Evolutionary conservation across 2,888 invertebrate species (phyloP).

Genomic region (Caenorhabditis angaria): DNA sequence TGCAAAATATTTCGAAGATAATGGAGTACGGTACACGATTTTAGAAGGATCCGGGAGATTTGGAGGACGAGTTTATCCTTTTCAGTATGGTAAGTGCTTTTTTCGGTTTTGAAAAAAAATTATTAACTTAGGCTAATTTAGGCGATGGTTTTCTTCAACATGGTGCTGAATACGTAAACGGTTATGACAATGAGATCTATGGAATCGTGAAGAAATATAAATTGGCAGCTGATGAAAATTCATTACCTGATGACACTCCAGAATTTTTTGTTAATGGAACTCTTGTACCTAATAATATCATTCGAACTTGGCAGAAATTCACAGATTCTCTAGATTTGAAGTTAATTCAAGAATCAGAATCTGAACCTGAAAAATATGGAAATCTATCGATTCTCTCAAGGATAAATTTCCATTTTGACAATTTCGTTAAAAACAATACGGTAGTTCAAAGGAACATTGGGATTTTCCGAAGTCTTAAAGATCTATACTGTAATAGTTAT

Average conservation of each 20-base stretch:
- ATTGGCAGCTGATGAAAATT: constrained; percentile 15
- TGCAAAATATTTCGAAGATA: constrained; percentile 39
- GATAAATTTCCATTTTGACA: neutral
- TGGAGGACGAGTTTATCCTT: constrained; percentile 63
- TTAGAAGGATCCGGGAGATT: constrained; percentile 59
- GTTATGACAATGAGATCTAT: constrained; percentile 63
- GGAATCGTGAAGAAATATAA: constrained; percentile 45
- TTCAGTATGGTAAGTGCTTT: constrained; percentile 46
- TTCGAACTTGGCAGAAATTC: constrained; percentile 8
- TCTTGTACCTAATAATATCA: no score
- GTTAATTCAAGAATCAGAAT: constrained; percentile 17
- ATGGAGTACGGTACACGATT: constrained; percentile 33
- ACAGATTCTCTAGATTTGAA: neutral
- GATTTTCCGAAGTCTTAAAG: constrained; percentile 2
- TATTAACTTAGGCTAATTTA: no score
- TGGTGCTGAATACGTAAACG: constrained; percentile 68
- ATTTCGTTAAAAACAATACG: neutral
- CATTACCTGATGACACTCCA: constrained; percentile 12
- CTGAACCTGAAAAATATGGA: constrained; percentile 10
- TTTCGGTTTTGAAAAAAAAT: no score
- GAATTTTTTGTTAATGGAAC: constrained; percentile 38
- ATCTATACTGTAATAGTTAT: constrained; percentile 23
- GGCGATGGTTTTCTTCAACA: constrained; percentile 58
- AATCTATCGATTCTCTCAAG: neutral
- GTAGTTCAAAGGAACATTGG: neutral